These are phyloP conservation scores for Heterocephalus glaber DNA, from an alignment of 2,113 vertebrate genomes.

Conservation along the genomic window DNA sequence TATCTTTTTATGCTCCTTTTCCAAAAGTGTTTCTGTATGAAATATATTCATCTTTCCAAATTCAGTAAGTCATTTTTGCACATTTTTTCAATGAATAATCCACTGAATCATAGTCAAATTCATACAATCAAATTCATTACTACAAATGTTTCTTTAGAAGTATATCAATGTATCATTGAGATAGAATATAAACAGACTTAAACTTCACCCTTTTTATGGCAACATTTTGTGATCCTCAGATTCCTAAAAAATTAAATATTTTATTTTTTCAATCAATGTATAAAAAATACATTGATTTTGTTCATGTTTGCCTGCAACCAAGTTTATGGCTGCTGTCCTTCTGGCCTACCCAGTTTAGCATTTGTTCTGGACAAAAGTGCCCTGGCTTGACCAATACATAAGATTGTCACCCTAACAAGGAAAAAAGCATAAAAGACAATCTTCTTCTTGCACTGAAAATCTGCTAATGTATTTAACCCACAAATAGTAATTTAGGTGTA, in stretches of 20 bases:
- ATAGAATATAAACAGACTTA: background rate
- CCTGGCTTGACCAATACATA: background rate
- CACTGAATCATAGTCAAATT: background rate
- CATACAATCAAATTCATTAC: slow-evolving; percentile 22
- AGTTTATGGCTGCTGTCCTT: background rate
- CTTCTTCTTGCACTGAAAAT: background rate
- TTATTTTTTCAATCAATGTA: background rate
- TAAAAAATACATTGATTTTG: background rate
- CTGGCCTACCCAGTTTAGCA: background rate
- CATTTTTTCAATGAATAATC: background rate
- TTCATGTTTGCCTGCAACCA: background rate
- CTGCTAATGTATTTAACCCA: slow-evolving; percentile 38
- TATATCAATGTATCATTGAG: background rate
- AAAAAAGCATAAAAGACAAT: background rate
- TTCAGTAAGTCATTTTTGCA: slow-evolving; percentile 12
- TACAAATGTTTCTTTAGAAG: background rate
- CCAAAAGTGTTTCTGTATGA: slow-evolving; percentile 17
- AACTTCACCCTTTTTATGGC: slow-evolving; percentile 3
- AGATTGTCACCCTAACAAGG: background rate
- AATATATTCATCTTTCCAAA: slow-evolving; percentile 40
- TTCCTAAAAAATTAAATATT: background rate
- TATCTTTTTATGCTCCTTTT: slow-evolving; percentile 40
- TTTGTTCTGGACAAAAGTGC: slow-evolving; percentile 1
- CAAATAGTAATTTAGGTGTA: background rate
- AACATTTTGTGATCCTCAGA: slow-evolving; percentile 11